A percentile compares a stretch with the other conserved stretches of the same genome.
phyloP scores from a whole-genome alignment of 2,888 invertebrate genomes.

The Ectemnius continuus region DNA sequence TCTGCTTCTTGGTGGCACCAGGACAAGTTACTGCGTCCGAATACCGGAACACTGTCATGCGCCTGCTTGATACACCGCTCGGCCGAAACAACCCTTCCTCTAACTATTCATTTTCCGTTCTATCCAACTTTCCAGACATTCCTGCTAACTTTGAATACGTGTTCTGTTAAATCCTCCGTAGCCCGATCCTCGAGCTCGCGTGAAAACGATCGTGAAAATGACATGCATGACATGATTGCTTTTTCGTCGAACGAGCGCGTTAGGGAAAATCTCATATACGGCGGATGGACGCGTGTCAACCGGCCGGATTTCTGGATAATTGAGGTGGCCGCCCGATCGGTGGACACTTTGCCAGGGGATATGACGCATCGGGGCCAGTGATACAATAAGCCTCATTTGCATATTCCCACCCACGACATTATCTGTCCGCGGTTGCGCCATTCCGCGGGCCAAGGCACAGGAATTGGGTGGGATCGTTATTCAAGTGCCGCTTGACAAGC shows the following conservation, averaged over 20 bases:
- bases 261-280: not conserved
- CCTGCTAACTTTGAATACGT: not conserved
- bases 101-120: not conserved
- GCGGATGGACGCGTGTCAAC: slow-evolving; percentile 8
- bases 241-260: not conserved
- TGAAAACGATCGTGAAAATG: not conserved
- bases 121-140: not conserved
- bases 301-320: slow-evolving; percentile 39
- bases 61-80: slow-evolving; percentile 4
- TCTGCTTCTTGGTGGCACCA: slow-evolving; percentile 34
- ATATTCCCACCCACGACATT: slow-evolving; percentile 57
- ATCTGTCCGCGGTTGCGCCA: slow-evolving; percentile 60
- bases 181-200: not conserved
- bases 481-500: slow-evolving; percentile 55
- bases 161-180: not conserved
- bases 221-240: not conserved
- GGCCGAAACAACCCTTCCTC: not conserved
- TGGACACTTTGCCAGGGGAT: slow-evolving; percentile 41
- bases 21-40: slow-evolving; percentile 19
- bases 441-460: slow-evolving; percentile 54
- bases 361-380: slow-evolving; percentile 34
- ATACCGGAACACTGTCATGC: slow-evolving; percentile 17
- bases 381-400: slow-evolving; percentile 61
- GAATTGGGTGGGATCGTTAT: slow-evolving; percentile 63
- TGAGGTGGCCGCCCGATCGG: slow-evolving; percentile 40